Percentiles rank a stretch among this genome's conserved stretches.
phyloP scores from a whole-genome alignment of 2,797 vertebrate species.

The Okamejei kenojei region DNA sequence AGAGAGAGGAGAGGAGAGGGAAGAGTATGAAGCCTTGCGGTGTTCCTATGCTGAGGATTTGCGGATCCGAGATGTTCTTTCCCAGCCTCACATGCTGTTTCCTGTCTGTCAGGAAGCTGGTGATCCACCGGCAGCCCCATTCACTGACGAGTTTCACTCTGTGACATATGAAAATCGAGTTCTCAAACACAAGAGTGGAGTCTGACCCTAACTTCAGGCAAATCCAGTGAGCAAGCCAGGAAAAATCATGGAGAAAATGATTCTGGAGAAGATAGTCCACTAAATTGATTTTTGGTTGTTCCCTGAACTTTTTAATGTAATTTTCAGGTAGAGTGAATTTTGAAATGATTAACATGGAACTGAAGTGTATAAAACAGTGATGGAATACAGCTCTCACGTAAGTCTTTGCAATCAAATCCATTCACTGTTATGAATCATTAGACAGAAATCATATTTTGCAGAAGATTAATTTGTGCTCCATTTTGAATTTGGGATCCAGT shows the following conservation, averaged over 20 bases:
- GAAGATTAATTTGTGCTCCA: constrained; percentile 12
- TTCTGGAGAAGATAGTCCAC: neutral
- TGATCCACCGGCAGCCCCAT: neutral
- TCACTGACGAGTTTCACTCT: neutral
- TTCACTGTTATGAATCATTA: constrained; percentile 30
- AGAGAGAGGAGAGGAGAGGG: no score
- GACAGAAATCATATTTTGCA: constrained; percentile 3
- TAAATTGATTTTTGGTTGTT: neutral
- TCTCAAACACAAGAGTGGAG: neutral
- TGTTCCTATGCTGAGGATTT: no score
- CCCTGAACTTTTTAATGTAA: neutral
- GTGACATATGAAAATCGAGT: neutral
- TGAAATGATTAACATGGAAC: constrained; percentile 1
- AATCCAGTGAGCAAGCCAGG: neutral
- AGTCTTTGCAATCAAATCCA: neutral
- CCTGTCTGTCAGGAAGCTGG: no score
- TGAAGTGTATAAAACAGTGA: constrained; percentile 23
- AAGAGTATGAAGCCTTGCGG: no score
- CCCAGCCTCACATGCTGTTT: no score
- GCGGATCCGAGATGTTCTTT: no score
- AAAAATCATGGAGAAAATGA: neutral
- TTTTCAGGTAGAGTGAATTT: neutral
- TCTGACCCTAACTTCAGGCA: neutral
- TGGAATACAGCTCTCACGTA: constrained; percentile 3
- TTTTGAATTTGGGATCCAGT: neutral